These are phyloP conservation scores for Argopecten irradians DNA, from an alignment of 1,140 invertebrate genomes.

Conservation along the genomic window DNA sequence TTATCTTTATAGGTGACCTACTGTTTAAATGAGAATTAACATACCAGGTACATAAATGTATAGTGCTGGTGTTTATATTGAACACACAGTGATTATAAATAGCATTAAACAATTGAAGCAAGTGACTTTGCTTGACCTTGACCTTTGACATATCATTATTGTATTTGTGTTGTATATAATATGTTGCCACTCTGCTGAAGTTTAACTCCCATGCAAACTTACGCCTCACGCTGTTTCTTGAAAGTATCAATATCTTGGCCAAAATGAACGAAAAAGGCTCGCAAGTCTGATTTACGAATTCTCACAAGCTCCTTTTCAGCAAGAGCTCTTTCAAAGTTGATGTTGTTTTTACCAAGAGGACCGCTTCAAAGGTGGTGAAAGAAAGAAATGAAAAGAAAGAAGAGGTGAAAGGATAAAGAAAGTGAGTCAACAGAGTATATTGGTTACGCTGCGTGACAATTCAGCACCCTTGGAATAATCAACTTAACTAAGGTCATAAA, in stretches of 20 bases:
- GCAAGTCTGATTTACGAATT: slow-evolving; percentile 62
- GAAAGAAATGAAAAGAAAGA: slow-evolving; percentile 37
- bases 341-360: slow-evolving; percentile 51
- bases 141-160: neutral
- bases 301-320: slow-evolving; percentile 62
- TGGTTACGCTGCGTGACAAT: neutral
- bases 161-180: neutral
- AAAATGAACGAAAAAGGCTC: slow-evolving; percentile 68
- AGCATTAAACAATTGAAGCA: neutral
- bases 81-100: neutral
- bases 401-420: slow-evolving; percentile 22
- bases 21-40: too few species aligned
- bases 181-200: neutral
- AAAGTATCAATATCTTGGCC: slow-evolving; percentile 56
- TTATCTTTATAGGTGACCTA: too few species aligned
- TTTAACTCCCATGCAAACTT: neutral
- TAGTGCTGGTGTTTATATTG: neutral
- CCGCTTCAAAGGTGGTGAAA: slow-evolving; percentile 47
- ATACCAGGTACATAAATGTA: too few species aligned
- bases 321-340: slow-evolving; percentile 67
- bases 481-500: neutral
- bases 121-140: slow-evolving; percentile 8
- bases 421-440: slow-evolving; percentile 26
- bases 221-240: slow-evolving; percentile 38
- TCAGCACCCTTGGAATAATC: neutral